Evolutionary conservation across 2,113 vertebrate species (phyloP).

Genomic region (Nothoprocta perdicaria): DNA sequence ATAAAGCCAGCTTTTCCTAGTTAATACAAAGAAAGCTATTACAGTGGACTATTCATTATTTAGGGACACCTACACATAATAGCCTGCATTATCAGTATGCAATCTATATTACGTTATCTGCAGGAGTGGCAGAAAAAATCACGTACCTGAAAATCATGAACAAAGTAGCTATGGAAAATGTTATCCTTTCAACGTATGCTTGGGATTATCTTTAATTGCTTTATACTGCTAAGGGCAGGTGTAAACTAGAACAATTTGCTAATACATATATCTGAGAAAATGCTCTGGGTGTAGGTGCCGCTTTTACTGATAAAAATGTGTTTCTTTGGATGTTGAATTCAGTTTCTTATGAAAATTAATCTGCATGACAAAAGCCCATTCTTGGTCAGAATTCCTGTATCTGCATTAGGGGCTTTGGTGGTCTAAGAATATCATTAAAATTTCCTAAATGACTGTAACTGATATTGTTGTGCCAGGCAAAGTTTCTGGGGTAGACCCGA

Average conservation of each 20-base stretch:
- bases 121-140: slow-evolving; percentile 13
- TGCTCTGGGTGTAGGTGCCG: not conserved
- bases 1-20: not conserved
- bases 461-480: not conserved
- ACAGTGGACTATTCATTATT: slow-evolving; percentile 38
- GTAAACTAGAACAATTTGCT: slow-evolving; percentile 7
- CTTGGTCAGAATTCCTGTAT: not conserved
- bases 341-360: not conserved
- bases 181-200: slow-evolving; percentile 12
- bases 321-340: not conserved
- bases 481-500: not conserved
- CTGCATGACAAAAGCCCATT: not conserved
- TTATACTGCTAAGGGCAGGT: slow-evolving; percentile 12
- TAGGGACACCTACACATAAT: slow-evolving; percentile 53
- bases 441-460: not conserved
- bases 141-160: slow-evolving; percentile 23
- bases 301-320: slow-evolving; percentile 16
- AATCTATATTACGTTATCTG: slow-evolving; percentile 24
- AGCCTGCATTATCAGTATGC: slow-evolving; percentile 31
- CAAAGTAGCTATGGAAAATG: slow-evolving; percentile 35
- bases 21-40: slow-evolving; percentile 28
- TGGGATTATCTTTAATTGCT: slow-evolving; percentile 52
- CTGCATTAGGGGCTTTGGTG: not conserved
- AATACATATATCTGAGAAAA: slow-evolving; percentile 8
- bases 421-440: not conserved